Base-by-base conservation (phyloP, 2,888 invertebrate species). In the Smittia aterrima region DNA sequence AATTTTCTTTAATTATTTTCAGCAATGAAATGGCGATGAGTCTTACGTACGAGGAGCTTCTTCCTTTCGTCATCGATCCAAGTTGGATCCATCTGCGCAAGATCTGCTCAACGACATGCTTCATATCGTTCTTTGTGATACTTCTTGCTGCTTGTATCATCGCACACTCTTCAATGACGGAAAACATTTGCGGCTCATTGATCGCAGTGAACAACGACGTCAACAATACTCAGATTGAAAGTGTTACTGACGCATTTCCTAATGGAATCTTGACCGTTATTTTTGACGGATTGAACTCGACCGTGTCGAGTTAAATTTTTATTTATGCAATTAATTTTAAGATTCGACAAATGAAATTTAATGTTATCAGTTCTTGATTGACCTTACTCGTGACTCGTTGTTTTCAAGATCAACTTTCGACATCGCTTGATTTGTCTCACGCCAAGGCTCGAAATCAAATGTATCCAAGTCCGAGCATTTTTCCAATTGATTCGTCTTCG, bases 401-500 rank as follows among this genome's bases (percentile, higher is more conserved):
- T 25, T 53, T 1, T 25, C 16, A 1, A 70, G n/a, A 11, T 32
- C 25, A 3, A 70, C 54, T 6, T 70, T 18, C 22, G 58, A 6
- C 58, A 20, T 47, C 58, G 3, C 11, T n/a, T 9, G 32, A 6
- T 11, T 40, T 13, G 75, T 9, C 77, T 76, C 84, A 76, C 80
- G 83, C 91, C 92, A 92, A 1, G 85, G 81, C 0, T 79, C 79
- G 74, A 89, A 85, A 78, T 86, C 83, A 0, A 87, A 85, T 54
- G 85, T 84, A 0, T 86, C 86, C 16, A 92, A 82, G 16, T 87
- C 85, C 72, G 81, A 81, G 82, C 93, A 93, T 77, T 87, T 83
- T 0, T 88, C 81, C n/a, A 88, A 84, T 0, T 87, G 86, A 81
- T 90, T 89, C 67, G 86, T 85, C 11, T 77, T 76, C 9, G 82